phyloP scores from a whole-genome alignment of 2,113 vertebrate species.

The Urocynchramus pylzowi region DNA sequence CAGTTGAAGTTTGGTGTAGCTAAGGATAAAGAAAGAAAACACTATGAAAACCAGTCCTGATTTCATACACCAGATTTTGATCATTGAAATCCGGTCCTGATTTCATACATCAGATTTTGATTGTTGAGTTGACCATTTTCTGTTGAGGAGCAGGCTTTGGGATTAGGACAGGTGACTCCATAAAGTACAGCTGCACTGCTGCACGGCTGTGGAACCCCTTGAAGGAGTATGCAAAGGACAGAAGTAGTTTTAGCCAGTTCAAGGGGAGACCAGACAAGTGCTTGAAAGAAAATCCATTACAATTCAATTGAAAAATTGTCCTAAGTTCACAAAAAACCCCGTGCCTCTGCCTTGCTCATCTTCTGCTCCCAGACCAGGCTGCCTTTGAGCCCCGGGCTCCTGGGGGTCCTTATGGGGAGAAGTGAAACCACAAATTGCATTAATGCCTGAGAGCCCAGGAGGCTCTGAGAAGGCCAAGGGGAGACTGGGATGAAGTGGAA shows the following conservation, averaged over 20 bases:
- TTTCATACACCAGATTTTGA: neutral
- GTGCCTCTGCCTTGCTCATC: fast-evolving
- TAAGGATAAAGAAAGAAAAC: neutral
- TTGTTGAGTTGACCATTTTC: neutral
- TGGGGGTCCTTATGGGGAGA: neutral
- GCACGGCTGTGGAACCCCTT: neutral
- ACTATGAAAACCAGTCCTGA: neutral
- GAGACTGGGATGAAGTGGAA: neutral
- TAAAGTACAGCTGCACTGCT: neutral
- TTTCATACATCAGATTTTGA: neutral
- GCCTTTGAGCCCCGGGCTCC: neutral
- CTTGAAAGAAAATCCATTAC: neutral
- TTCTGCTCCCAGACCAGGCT: neutral
- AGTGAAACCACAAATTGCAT: neutral
- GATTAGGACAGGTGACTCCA: neutral
- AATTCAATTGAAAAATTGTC: neutral
- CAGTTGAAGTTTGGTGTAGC: neutral
- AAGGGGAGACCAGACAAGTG: neutral
- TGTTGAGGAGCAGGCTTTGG: neutral
- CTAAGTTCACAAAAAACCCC: neutral
- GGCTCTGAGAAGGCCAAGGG: neutral
- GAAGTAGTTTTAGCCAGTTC: neutral
- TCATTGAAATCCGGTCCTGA: neutral
- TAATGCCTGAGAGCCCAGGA: neutral
- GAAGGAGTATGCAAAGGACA: neutral